phyloP scores from a whole-genome alignment of 2,113 vertebrate genomes.

The Peucedramus taeniatus region DNA sequence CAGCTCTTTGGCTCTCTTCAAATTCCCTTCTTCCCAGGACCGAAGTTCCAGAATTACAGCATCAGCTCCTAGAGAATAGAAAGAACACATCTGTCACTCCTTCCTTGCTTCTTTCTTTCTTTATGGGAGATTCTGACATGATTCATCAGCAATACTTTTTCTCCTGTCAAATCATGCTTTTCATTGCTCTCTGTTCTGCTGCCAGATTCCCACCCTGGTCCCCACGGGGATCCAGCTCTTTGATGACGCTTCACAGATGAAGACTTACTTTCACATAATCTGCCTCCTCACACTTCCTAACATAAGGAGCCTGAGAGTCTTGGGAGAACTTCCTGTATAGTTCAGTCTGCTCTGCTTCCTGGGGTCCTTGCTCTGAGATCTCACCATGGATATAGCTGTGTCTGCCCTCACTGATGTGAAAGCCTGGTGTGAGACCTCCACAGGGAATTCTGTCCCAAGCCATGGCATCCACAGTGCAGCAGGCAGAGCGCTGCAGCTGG shows the following conservation, averaged over 20 bases:
- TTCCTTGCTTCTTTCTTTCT: background rate
- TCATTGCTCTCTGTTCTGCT: background rate
- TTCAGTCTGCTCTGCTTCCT: background rate
- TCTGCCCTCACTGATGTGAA: background rate
- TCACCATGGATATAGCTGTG: fast-evolving
- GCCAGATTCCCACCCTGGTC: background rate
- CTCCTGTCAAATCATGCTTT: background rate
- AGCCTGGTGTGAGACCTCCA: fast-evolving
- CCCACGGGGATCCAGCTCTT: background rate
- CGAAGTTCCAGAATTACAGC: background rate
- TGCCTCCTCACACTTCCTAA: background rate
- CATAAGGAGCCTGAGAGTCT: background rate
- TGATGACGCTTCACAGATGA: background rate
- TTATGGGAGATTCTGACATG: background rate
- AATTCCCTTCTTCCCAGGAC: background rate
- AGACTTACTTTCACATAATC: background rate
- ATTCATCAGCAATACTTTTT: background rate
- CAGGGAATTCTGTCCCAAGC: background rate
- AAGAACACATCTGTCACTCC: background rate
- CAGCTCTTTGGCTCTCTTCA: background rate
- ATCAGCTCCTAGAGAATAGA: background rate
- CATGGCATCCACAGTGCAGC: fast-evolving
- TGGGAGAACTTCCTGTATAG: background rate
- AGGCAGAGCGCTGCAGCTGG: background rate
- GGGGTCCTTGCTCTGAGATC: background rate